Conservation (phyloP, 2,113 vertebrate species). For the Larimichthys crocea region DNA sequence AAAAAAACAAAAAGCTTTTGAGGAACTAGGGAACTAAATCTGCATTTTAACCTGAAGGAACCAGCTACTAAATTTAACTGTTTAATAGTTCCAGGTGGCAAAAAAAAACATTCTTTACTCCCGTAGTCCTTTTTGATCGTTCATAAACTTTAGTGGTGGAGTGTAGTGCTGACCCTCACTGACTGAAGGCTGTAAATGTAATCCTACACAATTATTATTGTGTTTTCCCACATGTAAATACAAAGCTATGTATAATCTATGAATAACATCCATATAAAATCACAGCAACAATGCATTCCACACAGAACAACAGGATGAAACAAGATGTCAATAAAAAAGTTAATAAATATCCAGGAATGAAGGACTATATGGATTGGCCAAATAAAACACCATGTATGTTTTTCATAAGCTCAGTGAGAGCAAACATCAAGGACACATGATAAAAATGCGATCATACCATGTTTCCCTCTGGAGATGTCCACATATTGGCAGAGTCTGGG, state of each 20-base stretch:
- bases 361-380: neutral
- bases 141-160: neutral
- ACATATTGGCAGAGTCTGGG: slow-evolving; percentile 97
- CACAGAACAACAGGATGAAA: neutral
- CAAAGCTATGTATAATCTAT: neutral
- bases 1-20: neutral
- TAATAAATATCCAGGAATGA: neutral
- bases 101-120: neutral
- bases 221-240: neutral
- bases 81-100: neutral
- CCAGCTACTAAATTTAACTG: neutral
- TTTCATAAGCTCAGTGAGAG: neutral
- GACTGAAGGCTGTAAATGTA: neutral
- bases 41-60: neutral
- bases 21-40: neutral
- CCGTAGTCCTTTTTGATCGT: neutral
- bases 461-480: slow-evolving; percentile 96
- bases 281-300: neutral
- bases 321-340: neutral
- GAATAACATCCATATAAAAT: neutral
- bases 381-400: neutral
- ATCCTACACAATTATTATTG: neutral
- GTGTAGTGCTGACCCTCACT: neutral
- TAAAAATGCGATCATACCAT: slow-evolving; percentile 84
- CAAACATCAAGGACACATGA: neutral